These are phyloP conservation scores for Peromyscus leucopus DNA, from an alignment of 2,113 vertebrate species.

Conservation along the genomic window DNA sequence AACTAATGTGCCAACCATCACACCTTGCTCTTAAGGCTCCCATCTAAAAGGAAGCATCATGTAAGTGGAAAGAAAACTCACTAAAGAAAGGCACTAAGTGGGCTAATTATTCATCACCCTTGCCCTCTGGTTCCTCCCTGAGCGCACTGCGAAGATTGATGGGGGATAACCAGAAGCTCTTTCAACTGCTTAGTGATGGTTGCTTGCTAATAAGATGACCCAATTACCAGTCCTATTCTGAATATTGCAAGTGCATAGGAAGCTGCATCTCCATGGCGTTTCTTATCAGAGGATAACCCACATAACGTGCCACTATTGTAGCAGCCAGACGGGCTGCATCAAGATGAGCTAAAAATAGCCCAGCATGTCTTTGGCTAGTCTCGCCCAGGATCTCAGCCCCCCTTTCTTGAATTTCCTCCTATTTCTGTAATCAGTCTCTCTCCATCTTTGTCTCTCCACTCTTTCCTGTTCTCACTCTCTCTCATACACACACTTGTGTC, in stretches of 20 bases:
- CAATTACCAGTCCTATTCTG: conserved; percentile 67
- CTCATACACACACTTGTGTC: neutral
- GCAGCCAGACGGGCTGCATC: neutral
- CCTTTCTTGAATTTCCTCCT: neutral
- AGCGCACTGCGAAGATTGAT: neutral
- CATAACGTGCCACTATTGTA: neutral
- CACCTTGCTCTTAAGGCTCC: neutral
- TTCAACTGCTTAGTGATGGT: conserved; percentile 4
- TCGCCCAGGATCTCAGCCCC: neutral
- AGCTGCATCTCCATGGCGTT: neutral
- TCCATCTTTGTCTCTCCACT: neutral
- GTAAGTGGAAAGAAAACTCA: neutral
- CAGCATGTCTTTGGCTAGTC: neutral
- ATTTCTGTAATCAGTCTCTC: neutral
- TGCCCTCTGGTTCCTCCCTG: neutral
- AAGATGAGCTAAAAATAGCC: neutral
- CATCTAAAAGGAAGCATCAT: neutral
- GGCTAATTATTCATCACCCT: neutral
- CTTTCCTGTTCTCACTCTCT: neutral
- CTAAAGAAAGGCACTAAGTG: neutral
- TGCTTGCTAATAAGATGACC: conserved; percentile 64
- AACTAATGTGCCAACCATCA: neutral
- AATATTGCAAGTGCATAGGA: neutral
- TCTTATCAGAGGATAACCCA: conserved; percentile 4
- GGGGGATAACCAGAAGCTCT: conserved; percentile 5